Conservation (phyloP, 1,140 invertebrate species). For the Paraescarpia echinospica region DNA sequence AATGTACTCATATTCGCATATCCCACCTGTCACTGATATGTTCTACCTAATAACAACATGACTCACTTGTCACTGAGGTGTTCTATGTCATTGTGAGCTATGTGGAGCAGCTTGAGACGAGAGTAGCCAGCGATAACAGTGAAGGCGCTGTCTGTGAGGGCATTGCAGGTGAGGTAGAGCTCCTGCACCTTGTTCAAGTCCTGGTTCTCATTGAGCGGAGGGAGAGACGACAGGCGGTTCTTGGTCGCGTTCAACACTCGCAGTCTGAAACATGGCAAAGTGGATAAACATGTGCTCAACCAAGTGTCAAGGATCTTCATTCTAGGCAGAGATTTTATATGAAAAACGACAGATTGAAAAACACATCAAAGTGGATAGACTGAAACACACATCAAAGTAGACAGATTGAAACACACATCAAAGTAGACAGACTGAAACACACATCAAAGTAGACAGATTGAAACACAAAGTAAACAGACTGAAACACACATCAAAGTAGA, state of each 20-base stretch:
- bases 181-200: slow-evolving; percentile 56
- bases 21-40: no score
- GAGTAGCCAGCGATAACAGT: slow-evolving; percentile 48
- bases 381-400: not conserved
- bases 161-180: slow-evolving; percentile 53
- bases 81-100: slow-evolving; percentile 53
- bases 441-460: no score
- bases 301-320: no score
- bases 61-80: slow-evolving; percentile 49
- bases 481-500: slow-evolving; percentile 6
- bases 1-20: no score
- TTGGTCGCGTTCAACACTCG: slow-evolving; percentile 24
- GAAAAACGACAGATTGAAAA: no score
- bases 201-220: slow-evolving; percentile 42
- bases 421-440: no score
- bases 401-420: not conserved
- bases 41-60: not conserved
- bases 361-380: not conserved
- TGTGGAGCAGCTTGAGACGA: slow-evolving; percentile 49
- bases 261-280: slow-evolving; percentile 2
- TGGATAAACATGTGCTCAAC: no score
- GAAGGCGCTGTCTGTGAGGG: slow-evolving; percentile 46
- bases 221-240: slow-evolving; percentile 34
- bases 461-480: no score
- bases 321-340: no score